Conservation (phyloP, 2,113 vertebrate species). For the Nesospiza acunhae region DNA sequence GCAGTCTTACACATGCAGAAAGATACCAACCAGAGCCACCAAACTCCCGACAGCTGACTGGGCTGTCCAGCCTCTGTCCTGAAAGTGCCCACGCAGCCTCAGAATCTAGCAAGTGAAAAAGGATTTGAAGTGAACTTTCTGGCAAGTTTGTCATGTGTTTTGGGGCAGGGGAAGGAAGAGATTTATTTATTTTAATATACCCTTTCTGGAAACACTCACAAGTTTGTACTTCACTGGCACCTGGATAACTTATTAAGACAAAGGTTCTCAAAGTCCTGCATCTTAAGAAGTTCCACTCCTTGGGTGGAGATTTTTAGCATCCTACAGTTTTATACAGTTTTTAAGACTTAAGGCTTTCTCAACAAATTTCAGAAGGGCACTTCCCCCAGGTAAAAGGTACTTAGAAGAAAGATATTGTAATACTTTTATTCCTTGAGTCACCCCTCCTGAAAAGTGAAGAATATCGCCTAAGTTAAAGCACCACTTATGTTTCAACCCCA, state of each 20-base stretch:
- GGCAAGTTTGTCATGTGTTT: neutral
- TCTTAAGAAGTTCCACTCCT: neutral
- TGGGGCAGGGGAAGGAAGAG: neutral
- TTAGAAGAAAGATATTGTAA: neutral
- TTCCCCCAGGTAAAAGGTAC: neutral
- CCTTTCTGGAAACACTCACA: neutral
- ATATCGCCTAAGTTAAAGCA: conserved; percentile 22
- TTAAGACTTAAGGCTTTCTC: neutral
- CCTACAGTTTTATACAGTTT: neutral
- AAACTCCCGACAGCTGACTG: neutral
- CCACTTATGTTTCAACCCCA: neutral
- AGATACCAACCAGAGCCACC: neutral
- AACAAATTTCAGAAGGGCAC: neutral
- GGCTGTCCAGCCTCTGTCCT: neutral
- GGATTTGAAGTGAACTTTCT: neutral
- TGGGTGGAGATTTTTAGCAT: neutral
- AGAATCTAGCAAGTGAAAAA: neutral
- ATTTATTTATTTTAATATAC: neutral
- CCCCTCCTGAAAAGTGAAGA: neutral
- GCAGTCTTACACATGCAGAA: neutral
- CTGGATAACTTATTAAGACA: neutral
- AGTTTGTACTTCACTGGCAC: neutral
- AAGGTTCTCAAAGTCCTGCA: neutral
- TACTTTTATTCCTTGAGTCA: neutral
- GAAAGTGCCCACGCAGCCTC: neutral